Evolutionary conservation across 2,113 vertebrate genomes (phyloP).

Genomic region (Tringa solitaria): DNA sequence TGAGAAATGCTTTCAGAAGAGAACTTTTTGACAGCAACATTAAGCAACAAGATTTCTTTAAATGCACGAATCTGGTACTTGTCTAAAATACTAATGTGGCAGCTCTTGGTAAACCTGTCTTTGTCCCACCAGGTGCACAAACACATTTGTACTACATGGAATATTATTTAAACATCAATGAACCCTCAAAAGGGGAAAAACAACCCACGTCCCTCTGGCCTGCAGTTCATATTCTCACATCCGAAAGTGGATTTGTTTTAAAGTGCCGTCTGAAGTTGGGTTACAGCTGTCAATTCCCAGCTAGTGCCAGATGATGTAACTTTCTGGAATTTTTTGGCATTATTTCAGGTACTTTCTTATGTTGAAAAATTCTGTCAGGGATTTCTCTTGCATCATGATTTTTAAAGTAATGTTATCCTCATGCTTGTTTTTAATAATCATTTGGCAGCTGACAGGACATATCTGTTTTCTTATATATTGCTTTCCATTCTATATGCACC

Average conservation of each 20-base stretch:
- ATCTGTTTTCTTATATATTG: not conserved
- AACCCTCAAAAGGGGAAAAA: not conserved
- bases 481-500: not conserved
- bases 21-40: not conserved
- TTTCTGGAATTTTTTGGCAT: not conserved
- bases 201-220: not conserved
- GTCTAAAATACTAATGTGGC: not conserved
- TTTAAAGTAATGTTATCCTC: not conserved
- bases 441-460: not conserved
- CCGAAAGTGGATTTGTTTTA: not conserved
- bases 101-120: not conserved
- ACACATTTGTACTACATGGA: not conserved
- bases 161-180: not conserved
- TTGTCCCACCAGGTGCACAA: not conserved
- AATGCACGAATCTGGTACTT: not conserved
- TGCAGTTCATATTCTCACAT: not conserved
- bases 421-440: not conserved
- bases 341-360: not conserved
- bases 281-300: not conserved
- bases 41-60: not conserved
- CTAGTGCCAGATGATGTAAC: not conserved
- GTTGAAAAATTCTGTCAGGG: not conserved
- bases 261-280: not conserved
- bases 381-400: not conserved
- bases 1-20: not conserved